Base-by-base conservation (phyloP, 2,888 invertebrate genomes). In the Gerosis bhagava region DNA sequence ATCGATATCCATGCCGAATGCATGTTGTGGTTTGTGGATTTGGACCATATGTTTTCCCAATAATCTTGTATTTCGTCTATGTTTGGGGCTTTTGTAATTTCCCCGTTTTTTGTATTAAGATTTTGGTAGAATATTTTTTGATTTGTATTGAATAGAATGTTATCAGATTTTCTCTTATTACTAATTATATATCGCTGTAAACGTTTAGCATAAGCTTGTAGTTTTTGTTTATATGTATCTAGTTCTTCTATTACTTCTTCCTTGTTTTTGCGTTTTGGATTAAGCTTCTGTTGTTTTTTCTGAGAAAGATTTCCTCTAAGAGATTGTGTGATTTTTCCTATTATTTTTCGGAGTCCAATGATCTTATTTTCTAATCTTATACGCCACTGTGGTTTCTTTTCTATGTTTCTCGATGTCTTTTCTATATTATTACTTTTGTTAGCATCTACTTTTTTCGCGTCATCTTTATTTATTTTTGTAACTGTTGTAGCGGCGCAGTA, bases 1-100 rank as follows among this genome's bases (percentile, higher is more conserved):
- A 19, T 36, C 3, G 35, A 19, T 8, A 26, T 21, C 41, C 46
- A 50, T 5, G 19, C 5, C 4, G 42, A 1, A 6, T 50, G 22
- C 25, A 3, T 19, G 5, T 41, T 41, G 16, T 50, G 34, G 7
- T 40, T 10, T 6, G 25, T 25, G 6, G 45, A 42, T 2, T 31
- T 31, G 11, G 41, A 41, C 42, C 41, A 46, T 21, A 46, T 4
- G 10, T 24, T 42, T 21, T 41, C 11, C 42, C 42, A 45, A 8
- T 22, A 42, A 6, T 16, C 12, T 16, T 42, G 16, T 21, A 42
- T 12, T 1, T 42, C 16, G 7, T 32, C 12, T 22, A n/a, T n/a
- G 1, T 15, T 7, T 17, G 42, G 42, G 5, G 15, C 10, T 32
- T 32, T 16, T 16, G 12, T 37, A 11, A 26, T 6, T n/a, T 16